Evolutionary conservation across 2,888 invertebrate genomes (phyloP).

Genomic region (Tenthredo mesomela): DNA sequence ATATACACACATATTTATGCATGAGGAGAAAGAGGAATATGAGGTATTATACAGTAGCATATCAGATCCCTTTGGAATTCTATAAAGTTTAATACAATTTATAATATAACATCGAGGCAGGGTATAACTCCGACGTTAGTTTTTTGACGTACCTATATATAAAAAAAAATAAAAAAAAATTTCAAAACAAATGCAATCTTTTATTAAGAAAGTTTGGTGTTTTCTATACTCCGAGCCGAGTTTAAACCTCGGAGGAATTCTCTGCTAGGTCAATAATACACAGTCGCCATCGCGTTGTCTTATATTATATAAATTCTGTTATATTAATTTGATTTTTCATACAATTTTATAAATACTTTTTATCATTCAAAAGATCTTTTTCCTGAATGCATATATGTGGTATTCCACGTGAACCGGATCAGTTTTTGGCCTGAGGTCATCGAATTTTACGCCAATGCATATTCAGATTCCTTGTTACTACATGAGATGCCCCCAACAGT

Average conservation of each 20-base stretch:
- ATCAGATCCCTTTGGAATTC: slow-evolving; percentile 15
- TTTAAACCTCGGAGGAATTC: not conserved
- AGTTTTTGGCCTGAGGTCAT: too few relatives aligned
- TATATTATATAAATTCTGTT: not conserved
- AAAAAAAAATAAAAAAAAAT: not conserved
- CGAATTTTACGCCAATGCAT: too few relatives aligned
- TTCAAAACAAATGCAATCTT: slow-evolving; percentile 40
- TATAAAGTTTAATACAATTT: slow-evolving; percentile 45
- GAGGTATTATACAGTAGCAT: not conserved
- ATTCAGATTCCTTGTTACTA: too few relatives aligned
- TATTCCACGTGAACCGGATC: too few relatives aligned
- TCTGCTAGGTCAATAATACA: not conserved
- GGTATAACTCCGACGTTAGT: not conserved
- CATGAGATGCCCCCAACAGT: too few relatives aligned
- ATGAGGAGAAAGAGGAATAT: not conserved
- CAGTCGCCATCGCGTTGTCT: not conserved
- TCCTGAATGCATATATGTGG: not conserved
- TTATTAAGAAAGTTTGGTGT: slow-evolving; percentile 44
- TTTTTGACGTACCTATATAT: slow-evolving; percentile 2
- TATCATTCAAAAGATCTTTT: not conserved
- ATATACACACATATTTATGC: too few relatives aligned
- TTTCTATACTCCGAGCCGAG: not conserved
- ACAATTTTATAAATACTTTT: too few relatives aligned
- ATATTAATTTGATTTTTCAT: not conserved
- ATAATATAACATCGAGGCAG: slow-evolving; percentile 2